Conservation (phyloP, 2,888 invertebrate species). For the Chrysodeixis includens region DNA sequence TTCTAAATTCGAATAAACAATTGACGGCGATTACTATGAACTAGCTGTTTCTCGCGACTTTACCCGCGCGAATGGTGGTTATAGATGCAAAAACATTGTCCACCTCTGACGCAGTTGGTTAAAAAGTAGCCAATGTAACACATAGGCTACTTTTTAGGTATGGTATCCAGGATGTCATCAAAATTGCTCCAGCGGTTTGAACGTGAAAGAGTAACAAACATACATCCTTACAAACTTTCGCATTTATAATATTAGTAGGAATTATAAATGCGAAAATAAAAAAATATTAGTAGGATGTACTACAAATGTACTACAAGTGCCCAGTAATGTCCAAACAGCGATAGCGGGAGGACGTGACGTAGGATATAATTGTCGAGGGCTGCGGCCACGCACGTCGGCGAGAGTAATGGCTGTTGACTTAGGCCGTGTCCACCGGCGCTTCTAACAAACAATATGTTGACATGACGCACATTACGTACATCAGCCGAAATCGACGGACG, state of each 20-base stretch:
- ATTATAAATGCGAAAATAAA: no score
- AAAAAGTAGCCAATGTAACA: no score
- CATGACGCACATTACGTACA: constrained; percentile 74
- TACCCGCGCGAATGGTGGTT: no score
- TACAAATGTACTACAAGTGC: constrained; percentile 49
- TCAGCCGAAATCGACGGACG: constrained; percentile 75
- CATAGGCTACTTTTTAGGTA: no score
- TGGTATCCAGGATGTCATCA: no score
- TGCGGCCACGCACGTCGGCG: constrained; percentile 54
- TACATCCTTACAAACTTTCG: no score
- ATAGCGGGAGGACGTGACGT: constrained; percentile 56
- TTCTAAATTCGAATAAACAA: constrained; percentile 10
- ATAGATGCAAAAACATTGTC: no score
- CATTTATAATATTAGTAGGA: no score
- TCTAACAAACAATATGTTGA: constrained; percentile 73
- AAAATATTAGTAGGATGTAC: constrained; percentile 48
- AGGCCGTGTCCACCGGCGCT: constrained; percentile 72
- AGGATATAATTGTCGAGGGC: constrained; percentile 56
- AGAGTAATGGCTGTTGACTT: constrained; percentile 83
- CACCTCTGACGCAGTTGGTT: no score
- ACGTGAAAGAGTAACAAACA: no score
- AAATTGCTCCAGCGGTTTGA: no score
- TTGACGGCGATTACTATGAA: constrained; percentile 26
- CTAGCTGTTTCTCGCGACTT: no score
- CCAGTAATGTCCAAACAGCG: constrained; percentile 57